phyloP scores from a whole-genome alignment of 2,113 vertebrate genomes.

The Sphyrna mokarran region DNA sequence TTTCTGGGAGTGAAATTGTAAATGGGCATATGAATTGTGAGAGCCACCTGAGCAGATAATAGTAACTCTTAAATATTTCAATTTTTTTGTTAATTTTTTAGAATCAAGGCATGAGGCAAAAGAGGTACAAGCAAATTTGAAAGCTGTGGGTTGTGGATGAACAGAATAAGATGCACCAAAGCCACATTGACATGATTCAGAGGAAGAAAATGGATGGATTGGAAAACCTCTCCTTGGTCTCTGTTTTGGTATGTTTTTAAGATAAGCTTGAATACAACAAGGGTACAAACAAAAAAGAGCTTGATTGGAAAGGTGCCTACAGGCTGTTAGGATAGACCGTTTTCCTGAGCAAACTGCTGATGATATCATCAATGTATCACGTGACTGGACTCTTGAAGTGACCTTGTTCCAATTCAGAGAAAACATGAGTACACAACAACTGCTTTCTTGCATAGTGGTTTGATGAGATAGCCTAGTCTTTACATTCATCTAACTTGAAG shows the following conservation, averaged over 20 bases:
- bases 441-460: neutral
- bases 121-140: neutral
- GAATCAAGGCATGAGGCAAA: neutral
- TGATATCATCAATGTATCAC: too few relatives aligned
- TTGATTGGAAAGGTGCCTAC: too few relatives aligned
- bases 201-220: neutral
- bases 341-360: too few relatives aligned
- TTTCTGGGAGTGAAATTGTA: too few relatives aligned
- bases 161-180: neutral
- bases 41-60: neutral
- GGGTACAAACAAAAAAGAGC: too few relatives aligned
- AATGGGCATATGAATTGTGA: too few relatives aligned
- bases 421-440: too few relatives aligned
- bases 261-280: too few relatives aligned
- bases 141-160: neutral
- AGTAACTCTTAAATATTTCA: neutral
- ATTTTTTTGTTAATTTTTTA: neutral
- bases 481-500: neutral
- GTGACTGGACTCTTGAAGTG: too few relatives aligned
- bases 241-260: too few relatives aligned
- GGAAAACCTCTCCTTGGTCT: neutral
- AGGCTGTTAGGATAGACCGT: too few relatives aligned
- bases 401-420: too few relatives aligned
- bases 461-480: neutral
- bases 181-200: neutral